Evolutionary conservation across 2,888 invertebrate species (phyloP), one percentile per base, ranked within the genome.

Genomic region (Apamea crenata): DNA sequence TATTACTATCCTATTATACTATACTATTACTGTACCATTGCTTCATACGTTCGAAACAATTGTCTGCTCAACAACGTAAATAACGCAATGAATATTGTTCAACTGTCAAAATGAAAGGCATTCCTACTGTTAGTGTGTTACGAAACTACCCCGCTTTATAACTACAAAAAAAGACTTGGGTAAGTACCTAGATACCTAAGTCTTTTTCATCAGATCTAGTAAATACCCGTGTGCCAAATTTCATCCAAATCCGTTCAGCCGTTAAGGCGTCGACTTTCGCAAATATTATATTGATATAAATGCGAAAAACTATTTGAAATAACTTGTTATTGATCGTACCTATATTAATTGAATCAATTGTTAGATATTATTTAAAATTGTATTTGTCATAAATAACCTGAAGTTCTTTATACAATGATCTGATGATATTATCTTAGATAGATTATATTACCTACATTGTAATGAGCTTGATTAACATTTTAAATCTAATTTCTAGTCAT

Each of bases 401-500:
- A 21, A 50, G 50, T 50, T 7, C 21, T 7, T 7, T 50, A 25
- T 10, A 25, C 10, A 21, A 44, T 12, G 14, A 47, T 12, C 1
- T 44, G 14, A 10, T 47, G 1, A 47, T 47, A 47, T 47, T 14
- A 14, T 56, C 3, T 56, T 56, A 56, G 25, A 53, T 10, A 53
- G 21, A 50, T 69, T 50, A 32, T 29, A 32, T 40, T 47, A 66
- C 10, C 8, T 53, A 68, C 8, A 56, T 63, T 36, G 21, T 61
- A 16, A 50, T 29, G 29, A 50, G 16, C 7, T 44, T 32, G 40
- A 40, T 78, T n/a, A 32, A 32, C 56, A 73, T 56, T 74, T 8
- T 50, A 36, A 82, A 29, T 61, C 40, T n/a, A 14, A 78, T 56
- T 68, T 75, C 47, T 72, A 68, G 25, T 12, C 65, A 36, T 66